Evolutionary conservation across 2,797 vertebrate genomes (phyloP).

Genomic region (Paedocypris micromegethes): DNA sequence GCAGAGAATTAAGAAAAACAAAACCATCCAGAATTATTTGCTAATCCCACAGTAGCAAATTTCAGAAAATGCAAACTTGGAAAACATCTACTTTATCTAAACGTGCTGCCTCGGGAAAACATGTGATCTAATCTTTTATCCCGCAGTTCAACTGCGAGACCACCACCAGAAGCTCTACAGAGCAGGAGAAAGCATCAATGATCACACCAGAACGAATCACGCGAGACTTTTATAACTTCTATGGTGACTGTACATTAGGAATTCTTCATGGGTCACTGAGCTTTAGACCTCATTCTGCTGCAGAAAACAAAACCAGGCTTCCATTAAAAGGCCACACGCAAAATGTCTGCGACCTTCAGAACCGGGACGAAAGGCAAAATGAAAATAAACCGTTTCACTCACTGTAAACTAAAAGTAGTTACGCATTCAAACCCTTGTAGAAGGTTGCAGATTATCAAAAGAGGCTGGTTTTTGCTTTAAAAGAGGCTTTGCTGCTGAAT

Average conservation of each 20-base stretch:
- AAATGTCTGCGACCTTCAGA: conserved; percentile 5
- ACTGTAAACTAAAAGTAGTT: too few relatives aligned
- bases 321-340: not conserved
- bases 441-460: conserved; percentile 8
- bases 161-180: conserved; percentile 21
- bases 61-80: not conserved
- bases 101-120: conserved; percentile 18
- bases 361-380: not conserved
- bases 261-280: conserved; percentile 32
- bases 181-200: not conserved
- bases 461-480: conserved; percentile 2
- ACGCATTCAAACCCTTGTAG: conserved; percentile 13
- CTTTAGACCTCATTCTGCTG: conserved; percentile 17
- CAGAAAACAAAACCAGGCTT: not conserved
- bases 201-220: conserved; percentile 15
- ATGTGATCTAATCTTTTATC: not conserved
- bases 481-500: conserved; percentile 5
- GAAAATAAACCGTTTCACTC: too few relatives aligned
- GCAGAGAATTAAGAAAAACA: too few relatives aligned
- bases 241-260: conserved; percentile 19
- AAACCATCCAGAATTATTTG: too few relatives aligned
- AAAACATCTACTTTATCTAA: conserved; percentile 14
- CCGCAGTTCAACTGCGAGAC: conserved; percentile 11
- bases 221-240: not conserved
- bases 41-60: not conserved